Evolutionary conservation across 2,113 vertebrate species (phyloP).

Genomic region (Brachirus orientalis): DNA sequence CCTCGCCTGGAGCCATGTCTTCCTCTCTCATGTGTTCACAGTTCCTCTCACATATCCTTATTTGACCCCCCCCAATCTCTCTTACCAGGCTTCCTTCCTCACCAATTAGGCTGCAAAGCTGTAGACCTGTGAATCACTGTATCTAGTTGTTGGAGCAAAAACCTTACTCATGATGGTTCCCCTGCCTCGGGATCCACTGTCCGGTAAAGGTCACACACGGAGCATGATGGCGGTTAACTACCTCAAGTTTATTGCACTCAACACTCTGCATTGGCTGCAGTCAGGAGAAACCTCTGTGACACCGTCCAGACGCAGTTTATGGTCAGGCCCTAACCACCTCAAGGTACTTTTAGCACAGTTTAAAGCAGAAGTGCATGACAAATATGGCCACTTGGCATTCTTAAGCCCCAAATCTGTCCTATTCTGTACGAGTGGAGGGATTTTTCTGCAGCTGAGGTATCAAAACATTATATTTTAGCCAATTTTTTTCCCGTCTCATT

Average conservation of each 20-base stretch:
- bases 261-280: conserved; percentile 31
- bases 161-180: conserved; percentile 31
- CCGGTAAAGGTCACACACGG: conserved; percentile 49
- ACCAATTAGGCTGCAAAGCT: conserved; percentile 43
- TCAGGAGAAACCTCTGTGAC: conserved; percentile 37
- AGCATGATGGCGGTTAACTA: conserved; percentile 38
- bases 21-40: conserved; percentile 47
- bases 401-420: conserved; percentile 47
- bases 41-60: conserved; percentile 26
- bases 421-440: conserved; percentile 35
- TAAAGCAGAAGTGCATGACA: conserved; percentile 44
- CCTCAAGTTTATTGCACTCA: conserved; percentile 51
- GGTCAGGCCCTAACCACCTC: conserved; percentile 22
- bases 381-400: conserved; percentile 43
- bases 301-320: conserved; percentile 38
- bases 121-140: conserved; percentile 44
- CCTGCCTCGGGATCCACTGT: conserved; percentile 25
- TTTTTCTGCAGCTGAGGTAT: conserved; percentile 16
- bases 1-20: conserved; percentile 43
- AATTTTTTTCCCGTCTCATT: neutral
- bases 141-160: conserved; percentile 25
- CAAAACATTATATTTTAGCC: conserved; percentile 9
- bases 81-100: neutral
- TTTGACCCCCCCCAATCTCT: conserved; percentile 29
- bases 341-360: conserved; percentile 32